Base-by-base conservation (phyloP, 2,113 vertebrate genomes). In the Psophia crepitans region DNA sequence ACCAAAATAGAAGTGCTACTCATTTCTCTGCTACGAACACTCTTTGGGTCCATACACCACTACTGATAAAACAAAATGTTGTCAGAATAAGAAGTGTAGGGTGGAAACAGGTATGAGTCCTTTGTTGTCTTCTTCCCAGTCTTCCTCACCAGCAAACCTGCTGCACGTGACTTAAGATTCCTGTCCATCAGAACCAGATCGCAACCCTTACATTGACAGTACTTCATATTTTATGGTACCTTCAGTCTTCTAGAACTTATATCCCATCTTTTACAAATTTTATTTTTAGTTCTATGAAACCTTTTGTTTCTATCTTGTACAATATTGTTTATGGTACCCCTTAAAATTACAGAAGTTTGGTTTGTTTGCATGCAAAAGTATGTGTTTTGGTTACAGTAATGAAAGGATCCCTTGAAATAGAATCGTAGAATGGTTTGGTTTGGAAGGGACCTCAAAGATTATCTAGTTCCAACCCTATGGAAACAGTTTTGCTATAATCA, bases 121-220 rank as follows among this genome's bases (percentile, higher is more conserved):
- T 49, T 68, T 63, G 5, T 49, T 71, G 6, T 58, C 8, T 43
- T 87, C 43, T 58, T 66, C 37, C 54, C 19, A n/a, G 27, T 46
- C 51, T 78, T 61, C 10, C 27, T 56, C 12, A 21, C 8, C 33
- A 78, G 46, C 75, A 70, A 87, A 77, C 2, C 3, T 48, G 5
- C 13, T 32, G 41, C 11, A 37, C 5, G 16, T 13, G 3, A 11
- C 22, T 41, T 68, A 8, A 78, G 7, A 28, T 58, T 73, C 11
- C 56, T 30, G n/a, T n/a, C n/a, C n/a, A 24, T 49, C 53, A 71
- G 53, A 89, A 68, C 5, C 13, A 48, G 61, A 48, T 26, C 5
- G 3, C 35, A 71, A 2, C 20, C 2, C 1, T 24, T 54, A 8
- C 17, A 3, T 21, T 41, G 43, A 35, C 6, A 35, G 3, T 14